These are phyloP conservation scores for Cepaea nemoralis DNA, from an alignment of 1,140 invertebrate species.

Conservation along the genomic window DNA sequence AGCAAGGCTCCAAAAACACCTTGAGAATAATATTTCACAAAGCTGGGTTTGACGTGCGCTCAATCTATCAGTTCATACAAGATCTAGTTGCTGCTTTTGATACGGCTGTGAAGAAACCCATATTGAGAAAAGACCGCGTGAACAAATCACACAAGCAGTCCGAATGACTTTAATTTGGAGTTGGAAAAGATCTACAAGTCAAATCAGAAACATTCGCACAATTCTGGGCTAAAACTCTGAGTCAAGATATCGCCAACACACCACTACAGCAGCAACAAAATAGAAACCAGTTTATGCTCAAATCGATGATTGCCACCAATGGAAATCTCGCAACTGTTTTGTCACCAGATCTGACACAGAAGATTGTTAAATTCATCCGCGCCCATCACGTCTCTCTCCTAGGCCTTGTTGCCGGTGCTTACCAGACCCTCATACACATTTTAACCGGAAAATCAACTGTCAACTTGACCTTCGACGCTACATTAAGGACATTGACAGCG, in stretches of 20 bases:
- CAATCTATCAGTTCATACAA: constrained; percentile 36
- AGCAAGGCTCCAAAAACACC: neutral
- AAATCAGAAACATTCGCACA: constrained; percentile 29
- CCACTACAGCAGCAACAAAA: neutral
- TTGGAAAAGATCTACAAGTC: constrained; percentile 41
- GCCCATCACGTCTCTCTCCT: constrained; percentile 32
- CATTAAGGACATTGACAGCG: constrained; percentile 23
- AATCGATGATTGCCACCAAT: constrained; percentile 15
- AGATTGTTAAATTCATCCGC: constrained; percentile 33
- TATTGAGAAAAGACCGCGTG: constrained; percentile 3
- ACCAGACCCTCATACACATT: constrained; percentile 38
- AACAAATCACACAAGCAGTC: constrained; percentile 4
- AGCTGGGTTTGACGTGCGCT: constrained; percentile 41
- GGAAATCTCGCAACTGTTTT: neutral
- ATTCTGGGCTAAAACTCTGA: constrained; percentile 39
- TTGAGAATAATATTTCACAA: constrained; percentile 43
- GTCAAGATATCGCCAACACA: constrained; percentile 27
- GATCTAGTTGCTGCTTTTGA: constrained; percentile 38
- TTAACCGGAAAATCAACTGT: constrained; percentile 37
- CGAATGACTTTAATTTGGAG: constrained; percentile 28
- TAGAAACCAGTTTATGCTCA: neutral
- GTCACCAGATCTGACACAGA: constrained; percentile 16
- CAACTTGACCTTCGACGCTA: constrained; percentile 31
- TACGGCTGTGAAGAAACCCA: neutral
- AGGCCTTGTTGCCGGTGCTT: constrained; percentile 19